Evolutionary conservation across 2,113 vertebrate species (phyloP).

Genomic region (Lanius collurio): DNA sequence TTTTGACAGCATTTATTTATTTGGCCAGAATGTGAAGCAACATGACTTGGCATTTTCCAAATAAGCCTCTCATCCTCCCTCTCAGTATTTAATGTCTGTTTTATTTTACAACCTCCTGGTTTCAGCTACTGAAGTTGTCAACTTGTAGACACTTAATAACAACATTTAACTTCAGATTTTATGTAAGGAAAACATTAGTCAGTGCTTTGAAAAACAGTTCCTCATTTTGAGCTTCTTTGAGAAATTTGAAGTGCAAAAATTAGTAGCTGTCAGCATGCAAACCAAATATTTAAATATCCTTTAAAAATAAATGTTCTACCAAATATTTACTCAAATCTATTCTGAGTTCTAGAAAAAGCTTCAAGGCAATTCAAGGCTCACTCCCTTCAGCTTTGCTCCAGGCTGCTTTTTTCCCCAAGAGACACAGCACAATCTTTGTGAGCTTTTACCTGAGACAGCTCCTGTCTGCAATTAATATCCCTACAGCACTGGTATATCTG

Average conservation of each 20-base stretch:
- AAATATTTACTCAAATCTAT: neutral
- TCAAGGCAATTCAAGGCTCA: neutral
- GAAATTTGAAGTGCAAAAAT: neutral
- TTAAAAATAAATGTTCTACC: neutral
- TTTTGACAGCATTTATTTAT: neutral
- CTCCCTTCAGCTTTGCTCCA: neutral
- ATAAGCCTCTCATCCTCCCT: neutral
- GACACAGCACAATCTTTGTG: neutral
- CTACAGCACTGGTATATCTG: neutral
- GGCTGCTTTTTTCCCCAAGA: neutral
- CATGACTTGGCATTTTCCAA: neutral
- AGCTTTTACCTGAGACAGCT: neutral
- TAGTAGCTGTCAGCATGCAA: neutral
- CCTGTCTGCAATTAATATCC: neutral
- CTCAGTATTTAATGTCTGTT: neutral
- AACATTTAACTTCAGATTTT: neutral
- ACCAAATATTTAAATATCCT: neutral
- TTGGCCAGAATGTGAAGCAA: neutral
- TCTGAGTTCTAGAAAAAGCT: neutral
- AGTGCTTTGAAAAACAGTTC: neutral
- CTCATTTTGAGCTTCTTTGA: neutral
- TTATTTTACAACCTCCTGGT: neutral
- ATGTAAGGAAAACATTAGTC: neutral
- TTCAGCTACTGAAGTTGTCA: neutral
- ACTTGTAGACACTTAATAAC: neutral